Conservation (phyloP, 2,113 vertebrate species). For the Acanthisitta chloris region DNA sequence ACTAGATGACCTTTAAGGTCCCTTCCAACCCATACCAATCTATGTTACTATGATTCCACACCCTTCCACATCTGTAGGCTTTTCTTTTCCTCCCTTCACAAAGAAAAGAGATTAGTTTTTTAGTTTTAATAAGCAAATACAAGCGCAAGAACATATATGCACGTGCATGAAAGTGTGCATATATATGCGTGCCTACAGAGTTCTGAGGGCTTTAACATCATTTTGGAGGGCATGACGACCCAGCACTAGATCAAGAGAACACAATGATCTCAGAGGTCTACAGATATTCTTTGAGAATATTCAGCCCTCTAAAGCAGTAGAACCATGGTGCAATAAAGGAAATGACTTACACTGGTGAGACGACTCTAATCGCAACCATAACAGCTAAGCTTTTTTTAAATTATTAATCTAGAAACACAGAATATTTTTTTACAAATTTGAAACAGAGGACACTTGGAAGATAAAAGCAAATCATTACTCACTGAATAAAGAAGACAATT, state of each 20-base stretch:
- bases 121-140: not conserved
- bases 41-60: not conserved
- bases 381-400: not conserved
- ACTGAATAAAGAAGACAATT: not conserved
- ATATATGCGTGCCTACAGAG: not conserved
- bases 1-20: not conserved
- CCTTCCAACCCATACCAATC: not conserved
- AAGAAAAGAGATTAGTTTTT: not conserved
- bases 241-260: not conserved
- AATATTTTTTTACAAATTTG: not conserved
- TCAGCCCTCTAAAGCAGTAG: not conserved
- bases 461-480: not conserved
- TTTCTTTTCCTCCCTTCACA: not conserved
- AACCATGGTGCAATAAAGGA: not conserved
- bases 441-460: not conserved
- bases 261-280: not conserved
- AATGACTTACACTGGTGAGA: not conserved
- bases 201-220: not conserved
- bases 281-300: not conserved
- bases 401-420: not conserved
- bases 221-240: not conserved
- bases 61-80: accelerated
- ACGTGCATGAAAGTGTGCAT: not conserved
- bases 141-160: not conserved
- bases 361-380: not conserved